phyloP scores from a whole-genome alignment of 2,113 vertebrate genomes.

The Oxyura jamaicensis region DNA sequence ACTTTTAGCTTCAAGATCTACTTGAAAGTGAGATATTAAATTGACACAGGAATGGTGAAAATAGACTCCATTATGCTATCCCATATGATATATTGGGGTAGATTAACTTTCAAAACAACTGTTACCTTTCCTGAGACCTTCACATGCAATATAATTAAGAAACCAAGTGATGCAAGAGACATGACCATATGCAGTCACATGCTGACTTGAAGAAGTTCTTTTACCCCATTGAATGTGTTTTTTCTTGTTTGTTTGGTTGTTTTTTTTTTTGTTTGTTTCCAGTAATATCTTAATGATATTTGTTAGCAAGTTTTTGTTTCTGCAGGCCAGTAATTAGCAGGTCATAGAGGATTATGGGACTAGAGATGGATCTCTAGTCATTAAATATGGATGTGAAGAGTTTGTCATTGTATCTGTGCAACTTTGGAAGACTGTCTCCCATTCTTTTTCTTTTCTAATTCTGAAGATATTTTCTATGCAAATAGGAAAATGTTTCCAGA shows the following conservation, averaged over 20 bases:
- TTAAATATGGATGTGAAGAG: neutral
- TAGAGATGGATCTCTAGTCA: neutral
- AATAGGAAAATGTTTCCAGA: neutral
- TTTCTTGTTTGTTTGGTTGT: neutral
- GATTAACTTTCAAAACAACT: neutral
- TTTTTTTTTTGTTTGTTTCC: neutral
- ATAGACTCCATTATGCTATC: slow-evolving; percentile 23
- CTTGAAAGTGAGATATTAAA: slow-evolving; percentile 10
- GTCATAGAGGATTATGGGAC: neutral
- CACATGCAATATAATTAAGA: neutral
- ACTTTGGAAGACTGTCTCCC: neutral
- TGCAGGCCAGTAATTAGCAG: neutral
- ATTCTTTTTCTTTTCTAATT: neutral
- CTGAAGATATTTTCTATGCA: neutral
- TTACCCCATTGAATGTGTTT: neutral
- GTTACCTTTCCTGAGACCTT: slow-evolving; percentile 8
- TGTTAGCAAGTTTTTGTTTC: neutral
- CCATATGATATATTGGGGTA: slow-evolving; percentile 1
- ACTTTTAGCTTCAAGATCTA: slow-evolving; percentile 32
- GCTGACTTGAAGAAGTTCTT: neutral
- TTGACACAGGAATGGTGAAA: slow-evolving; percentile 6
- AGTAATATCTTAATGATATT: neutral
- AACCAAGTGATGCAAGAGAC: neutral
- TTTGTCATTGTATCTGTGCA: neutral
- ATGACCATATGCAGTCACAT: neutral